These are phyloP conservation scores for Pseudomyrmex pallidus DNA, from an alignment of 1,140 invertebrate species.

Conservation along the genomic window DNA sequence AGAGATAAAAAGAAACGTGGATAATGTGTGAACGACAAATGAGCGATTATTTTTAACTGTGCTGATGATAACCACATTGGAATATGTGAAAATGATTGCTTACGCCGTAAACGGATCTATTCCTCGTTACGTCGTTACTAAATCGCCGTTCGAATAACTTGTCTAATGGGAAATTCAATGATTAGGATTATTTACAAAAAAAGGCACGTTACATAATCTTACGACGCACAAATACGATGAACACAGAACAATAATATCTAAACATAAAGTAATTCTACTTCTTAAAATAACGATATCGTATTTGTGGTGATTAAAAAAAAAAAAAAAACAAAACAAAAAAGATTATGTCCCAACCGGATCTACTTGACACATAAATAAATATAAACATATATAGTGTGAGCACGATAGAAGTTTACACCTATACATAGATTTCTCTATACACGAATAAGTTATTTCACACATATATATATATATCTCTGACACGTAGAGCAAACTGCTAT, in stretches of 20 bases:
- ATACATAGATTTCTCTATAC: slow-evolving; percentile 34
- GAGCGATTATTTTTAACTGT: slow-evolving; percentile 2
- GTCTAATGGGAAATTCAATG: slow-evolving; percentile 39
- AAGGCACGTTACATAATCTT: slow-evolving; percentile 46
- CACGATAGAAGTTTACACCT: slow-evolving; percentile 57
- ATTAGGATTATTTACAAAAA: slow-evolving; percentile 69
- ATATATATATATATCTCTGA: slow-evolving; percentile 23
- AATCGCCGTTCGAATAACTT: slow-evolving; percentile 32
- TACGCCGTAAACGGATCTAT: slow-evolving; percentile 39
- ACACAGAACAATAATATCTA: background rate
- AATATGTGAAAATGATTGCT: slow-evolving; percentile 26
- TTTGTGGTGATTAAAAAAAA: slow-evolving; percentile 33
- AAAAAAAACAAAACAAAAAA: background rate
- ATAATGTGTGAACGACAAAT: slow-evolving; percentile 16
- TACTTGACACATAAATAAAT: slow-evolving; percentile 34
- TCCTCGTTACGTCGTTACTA: slow-evolving; percentile 18
- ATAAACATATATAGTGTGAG: slow-evolving; percentile 27
- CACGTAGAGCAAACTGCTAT: slow-evolving; percentile 27
- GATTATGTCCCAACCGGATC: slow-evolving; percentile 23
- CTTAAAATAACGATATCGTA: slow-evolving; percentile 17
- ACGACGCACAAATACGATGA: slow-evolving; percentile 56
- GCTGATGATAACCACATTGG: background rate
- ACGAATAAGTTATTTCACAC: slow-evolving; percentile 54
- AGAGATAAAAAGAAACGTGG: slow-evolving; percentile 5
- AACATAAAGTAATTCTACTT: background rate